phyloP scores from a whole-genome alignment of 92 coral and sea anemone species.

The Epizoanthus illoricatus region DNA sequence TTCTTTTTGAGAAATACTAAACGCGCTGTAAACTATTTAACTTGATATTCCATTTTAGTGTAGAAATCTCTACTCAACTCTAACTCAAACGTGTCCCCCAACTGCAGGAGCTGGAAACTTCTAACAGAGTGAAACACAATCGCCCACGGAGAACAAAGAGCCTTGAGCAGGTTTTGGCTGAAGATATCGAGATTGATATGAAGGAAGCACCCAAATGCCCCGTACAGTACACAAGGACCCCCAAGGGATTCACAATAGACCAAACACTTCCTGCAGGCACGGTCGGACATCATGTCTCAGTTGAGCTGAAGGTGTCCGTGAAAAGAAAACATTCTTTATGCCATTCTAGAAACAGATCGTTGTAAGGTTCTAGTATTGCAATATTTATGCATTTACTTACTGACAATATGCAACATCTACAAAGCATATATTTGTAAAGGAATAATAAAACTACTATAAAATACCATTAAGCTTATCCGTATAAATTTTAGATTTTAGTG shows the following conservation, averaged over 20 bases:
- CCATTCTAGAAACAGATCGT: conserved; percentile 21
- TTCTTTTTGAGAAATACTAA: too few relatives aligned
- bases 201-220: neutral
- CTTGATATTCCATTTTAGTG: too few relatives aligned
- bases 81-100: too few relatives aligned
- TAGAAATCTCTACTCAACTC: too few relatives aligned
- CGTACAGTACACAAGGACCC: neutral
- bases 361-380: neutral
- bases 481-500: too few relatives aligned
- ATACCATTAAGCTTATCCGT: too few relatives aligned
- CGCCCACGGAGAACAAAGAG: conserved; percentile 7
- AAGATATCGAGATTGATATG: neutral
- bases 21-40: too few relatives aligned
- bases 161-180: conserved; percentile 8
- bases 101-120: neutral
- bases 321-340: neutral
- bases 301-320: conserved; percentile 25
- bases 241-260: conserved; percentile 4
- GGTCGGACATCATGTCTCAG: conserved; percentile 9
- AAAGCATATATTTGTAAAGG: too few relatives aligned
- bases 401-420: too few relatives aligned
- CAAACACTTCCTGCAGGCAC: conserved; percentile 1
- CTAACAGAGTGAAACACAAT: neutral
- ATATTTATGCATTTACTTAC: too few relatives aligned
- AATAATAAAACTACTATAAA: too few relatives aligned